Base-by-base conservation (phyloP, 2,113 vertebrate genomes). In the Neoarius graeffei region DNA sequence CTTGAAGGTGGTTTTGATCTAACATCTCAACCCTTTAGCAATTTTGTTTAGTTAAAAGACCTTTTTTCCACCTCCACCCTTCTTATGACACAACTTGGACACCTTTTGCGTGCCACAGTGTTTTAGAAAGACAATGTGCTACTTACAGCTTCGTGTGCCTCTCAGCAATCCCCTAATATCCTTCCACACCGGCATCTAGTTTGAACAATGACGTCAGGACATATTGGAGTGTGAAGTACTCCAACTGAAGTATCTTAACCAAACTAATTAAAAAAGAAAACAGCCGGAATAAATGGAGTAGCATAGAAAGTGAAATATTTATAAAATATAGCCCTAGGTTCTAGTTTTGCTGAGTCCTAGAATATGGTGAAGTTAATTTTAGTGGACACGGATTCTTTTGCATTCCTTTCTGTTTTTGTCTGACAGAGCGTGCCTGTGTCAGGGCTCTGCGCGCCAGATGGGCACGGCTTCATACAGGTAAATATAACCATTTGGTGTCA, bases 1-100 rank as follows among this genome's bases (percentile, higher is more conserved):
- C 48, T 48, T 76, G 11, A 80, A 87, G 67, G 30, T 74, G 67
- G 54, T 66, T 56, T 77, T 77, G 27, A 83, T 87, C 35, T n/a
- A 25, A 59, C 69, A 35, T 69, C 15, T 30, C 69, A 84, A 50
- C 14, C 13, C 52, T 62, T n/a, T n/a, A 48, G 42, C 81, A 64
- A 15, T 83, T 83, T 83, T 9, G 20, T 54, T 81, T 42, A 52
- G 14, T 48, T 50, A 17, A 83, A 83, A 52, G 23, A 67, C 20
- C 11, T 54, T 52, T 69, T 42, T 5, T 19, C 30, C 10, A 48
- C 30, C 15, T 64, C 69, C 19, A 50, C 23, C 23, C 56, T 60
- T 59, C 56, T 25, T 27, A 85, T 85, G 30, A 48, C 52, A n/a
- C 6, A 48, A 23, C 35, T 76, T 85, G 76, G 57, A 14, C 17